Base-by-base conservation (phyloP, 2,797 vertebrate species). In the Ficedula albicollis region DNA sequence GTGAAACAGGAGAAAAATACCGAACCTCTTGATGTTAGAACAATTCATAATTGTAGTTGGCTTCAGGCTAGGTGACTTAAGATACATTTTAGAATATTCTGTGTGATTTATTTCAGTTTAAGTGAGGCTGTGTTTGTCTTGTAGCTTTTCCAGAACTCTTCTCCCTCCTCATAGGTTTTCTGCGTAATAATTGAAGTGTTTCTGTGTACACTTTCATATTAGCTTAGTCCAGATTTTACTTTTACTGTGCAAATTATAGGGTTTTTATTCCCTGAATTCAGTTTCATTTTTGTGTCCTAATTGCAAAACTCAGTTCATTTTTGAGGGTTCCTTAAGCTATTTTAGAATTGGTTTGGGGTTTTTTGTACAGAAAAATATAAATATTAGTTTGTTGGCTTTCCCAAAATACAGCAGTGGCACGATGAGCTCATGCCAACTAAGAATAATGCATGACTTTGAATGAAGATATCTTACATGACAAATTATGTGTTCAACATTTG, bases 361-460 rank as follows among this genome's bases (percentile, higher is more conserved):
- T 34, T 59, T 77, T 77, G 68, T 63, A 34, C 56, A 30, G 13
- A 68, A 52, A 83, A 60, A 11, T 34, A 48, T 68, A 81, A 78
- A 63, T 85, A 85, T 77, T 68, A 63, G 43, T 69, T 91, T 59
- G 19, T 55, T 78, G 44, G 25, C 36, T 68, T 92, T 74, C 79
- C 51, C 70, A 66, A 84, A 93, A 81, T 75, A 48, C 5, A 78
- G 38, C 41, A 39, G 29, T 55, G 60, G 9, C 58, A 38, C 0
- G 2, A 49, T 93, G 84, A 96, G 64, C 64, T 93, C 56, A 18
- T 76, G 32, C 60, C 56, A 89, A 23, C 79, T 93, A 79, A 95
- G 92, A 93, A 64, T 85, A 93, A 85, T 39, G 13, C 21, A 20
- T 66, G 41, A 74, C 74, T 84, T 89, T 15, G 69, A 81, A 78